Evolutionary conservation across 92 coral and sea anemone species (phyloP).

Genomic region (Anthopleura xanthogrammica): DNA sequence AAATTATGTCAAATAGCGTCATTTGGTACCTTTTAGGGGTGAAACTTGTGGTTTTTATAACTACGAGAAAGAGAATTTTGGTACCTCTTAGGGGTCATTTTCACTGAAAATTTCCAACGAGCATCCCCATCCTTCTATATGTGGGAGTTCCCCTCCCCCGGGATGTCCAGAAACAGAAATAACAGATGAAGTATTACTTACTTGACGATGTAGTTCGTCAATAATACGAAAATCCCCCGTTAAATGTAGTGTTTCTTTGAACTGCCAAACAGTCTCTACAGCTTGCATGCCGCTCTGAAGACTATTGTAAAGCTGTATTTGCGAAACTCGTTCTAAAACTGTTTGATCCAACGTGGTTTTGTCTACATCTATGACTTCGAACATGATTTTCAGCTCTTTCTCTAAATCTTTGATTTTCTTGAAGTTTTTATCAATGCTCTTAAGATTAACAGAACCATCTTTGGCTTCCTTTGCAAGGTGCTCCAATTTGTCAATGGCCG

Average conservation of each 20-base stretch:
- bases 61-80: too few species aligned
- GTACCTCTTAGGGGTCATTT: too few species aligned
- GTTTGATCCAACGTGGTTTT: background rate
- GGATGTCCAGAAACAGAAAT: too few species aligned
- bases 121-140: too few species aligned
- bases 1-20: too few species aligned
- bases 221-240: constrained; percentile 70
- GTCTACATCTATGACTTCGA: background rate
- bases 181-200: too few species aligned
- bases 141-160: too few species aligned
- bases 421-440: constrained; percentile 52
- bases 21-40: too few species aligned
- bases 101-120: too few species aligned
- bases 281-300: constrained; percentile 49
- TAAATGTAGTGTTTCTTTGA: constrained; percentile 59
- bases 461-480: background rate
- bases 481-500: constrained; percentile 32
- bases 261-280: constrained; percentile 59
- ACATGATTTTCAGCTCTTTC: constrained; percentile 47
- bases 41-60: too few species aligned
- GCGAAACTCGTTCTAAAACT: constrained; percentile 19
- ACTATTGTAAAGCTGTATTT: constrained; percentile 52
- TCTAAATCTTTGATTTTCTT: constrained; percentile 29
- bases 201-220: background rate
- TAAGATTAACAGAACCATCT: constrained; percentile 39